These are phyloP conservation scores for Neotoxoptera formosana DNA, from an alignment of 1,140 invertebrate genomes.

Conservation along the genomic window DNA sequence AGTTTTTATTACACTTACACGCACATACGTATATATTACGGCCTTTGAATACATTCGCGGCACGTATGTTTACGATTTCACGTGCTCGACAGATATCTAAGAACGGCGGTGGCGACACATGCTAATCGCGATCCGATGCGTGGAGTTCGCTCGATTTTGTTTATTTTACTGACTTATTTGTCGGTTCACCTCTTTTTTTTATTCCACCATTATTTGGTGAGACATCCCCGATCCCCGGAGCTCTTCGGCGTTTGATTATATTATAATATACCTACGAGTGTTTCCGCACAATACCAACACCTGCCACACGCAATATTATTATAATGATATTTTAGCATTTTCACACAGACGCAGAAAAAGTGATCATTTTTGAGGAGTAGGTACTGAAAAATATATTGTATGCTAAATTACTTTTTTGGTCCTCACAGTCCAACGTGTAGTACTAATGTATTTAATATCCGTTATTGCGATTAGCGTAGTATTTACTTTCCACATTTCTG, in stretches of 20 bases:
- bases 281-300: not conserved
- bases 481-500: too few species aligned
- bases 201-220: not conserved
- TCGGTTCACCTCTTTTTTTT: not conserved
- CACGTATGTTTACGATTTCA: constrained; percentile 15
- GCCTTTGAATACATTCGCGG: not conserved
- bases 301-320: not conserved
- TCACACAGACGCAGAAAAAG: not conserved
- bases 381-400: too few species aligned
- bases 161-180: not conserved
- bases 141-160: not conserved
- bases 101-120: not conserved
- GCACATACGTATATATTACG: not conserved
- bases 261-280: not conserved
- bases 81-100: not conserved
- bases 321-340: not conserved
- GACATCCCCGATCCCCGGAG: not conserved
- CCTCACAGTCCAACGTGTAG: too few species aligned
- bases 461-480: too few species aligned
- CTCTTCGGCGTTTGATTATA: not conserved
- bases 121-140: not conserved
- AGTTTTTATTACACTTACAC: not conserved
- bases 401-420: too few species aligned
- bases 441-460: too few species aligned
- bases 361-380: too few species aligned